phyloP scores from a whole-genome alignment of 2,113 vertebrate genomes.

The Oryctolagus cuniculus region DNA sequence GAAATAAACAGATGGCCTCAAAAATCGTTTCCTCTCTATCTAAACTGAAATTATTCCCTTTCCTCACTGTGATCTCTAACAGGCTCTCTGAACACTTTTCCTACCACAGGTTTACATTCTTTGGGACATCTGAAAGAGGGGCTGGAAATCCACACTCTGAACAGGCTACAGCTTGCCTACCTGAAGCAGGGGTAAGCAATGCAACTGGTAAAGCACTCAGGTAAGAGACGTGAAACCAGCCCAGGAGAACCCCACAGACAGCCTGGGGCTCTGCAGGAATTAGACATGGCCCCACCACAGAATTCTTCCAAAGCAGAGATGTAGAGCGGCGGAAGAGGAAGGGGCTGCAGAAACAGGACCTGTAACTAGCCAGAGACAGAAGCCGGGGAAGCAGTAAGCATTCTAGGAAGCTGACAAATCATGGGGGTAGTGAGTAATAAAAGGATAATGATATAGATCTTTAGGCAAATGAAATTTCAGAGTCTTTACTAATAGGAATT shows the following conservation, averaged over 20 bases:
- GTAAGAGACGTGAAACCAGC: conserved; percentile 39
- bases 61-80: conserved; percentile 27
- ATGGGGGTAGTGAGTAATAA: not conserved
- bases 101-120: conserved; percentile 56
- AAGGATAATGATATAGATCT: conserved; percentile 6
- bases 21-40: conserved; percentile 59
- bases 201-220: not conserved
- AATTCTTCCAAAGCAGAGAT: not conserved
- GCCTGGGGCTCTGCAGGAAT: not conserved
- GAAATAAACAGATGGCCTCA: conserved; percentile 57
- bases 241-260: not conserved
- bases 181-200: not conserved
- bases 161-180: conserved; percentile 58
- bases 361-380: not conserved
- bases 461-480: conserved; percentile 31
- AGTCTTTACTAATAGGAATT: not conserved
- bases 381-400: not conserved
- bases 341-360: not conserved
- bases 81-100: conserved; percentile 19
- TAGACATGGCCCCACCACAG: not conserved
- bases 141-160: conserved; percentile 25
- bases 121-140: conserved; percentile 3
- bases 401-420: not conserved
- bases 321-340: not conserved
- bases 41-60: conserved; percentile 62